Base-by-base conservation (phyloP, 2,113 vertebrate genomes). In the Capreolus pygargus region DNA sequence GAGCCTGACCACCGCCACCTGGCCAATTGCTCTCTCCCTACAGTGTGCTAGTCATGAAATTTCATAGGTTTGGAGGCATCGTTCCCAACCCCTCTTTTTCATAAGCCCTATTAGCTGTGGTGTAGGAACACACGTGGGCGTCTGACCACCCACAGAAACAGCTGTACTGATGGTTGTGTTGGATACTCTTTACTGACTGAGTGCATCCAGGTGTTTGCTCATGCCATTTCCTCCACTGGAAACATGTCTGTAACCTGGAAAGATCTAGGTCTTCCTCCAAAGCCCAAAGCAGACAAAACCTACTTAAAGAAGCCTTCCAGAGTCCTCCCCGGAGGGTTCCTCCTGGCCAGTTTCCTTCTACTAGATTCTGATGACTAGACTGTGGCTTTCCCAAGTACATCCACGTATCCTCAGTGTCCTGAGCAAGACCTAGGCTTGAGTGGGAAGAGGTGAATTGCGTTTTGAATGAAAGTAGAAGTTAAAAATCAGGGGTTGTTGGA, bases 111-210 rank as follows among this genome's bases (percentile, higher is more conserved):
- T 33, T 52, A 45, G 52, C 6, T 19, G 4, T 43, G 43, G 33
- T 33, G n/a, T 14, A 14, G 17, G 47, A 36, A 16, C 17, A 9
- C 9, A 6, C 7, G 15, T 3, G 6, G 14, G 33, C 19, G 39
- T 55, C 45, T 16, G 28, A 70, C 3, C 12, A 39, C 39, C 39
- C 39, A 39, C 39, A 17, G 89, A 45, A 16, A 58, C 14, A 58
- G 64, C 64, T 6, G 61, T 21, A 3, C 55, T 10, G 30, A 25
- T 13, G 6, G 52, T 9, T 27, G n/a, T 55, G 13, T 1, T 12
- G 9, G 33, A 43, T 4, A 1, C 27, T 21, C 1, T n/a, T 6
- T 21, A 27, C 70, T 8, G 2, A 28, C 47, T 27, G 57, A 1
- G 0, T 9, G 74, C 10, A 27, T 60, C 43, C 43, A 4, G 36